Base-by-base conservation (phyloP, 2,888 invertebrate species). In the Bellardia pandia region DNA sequence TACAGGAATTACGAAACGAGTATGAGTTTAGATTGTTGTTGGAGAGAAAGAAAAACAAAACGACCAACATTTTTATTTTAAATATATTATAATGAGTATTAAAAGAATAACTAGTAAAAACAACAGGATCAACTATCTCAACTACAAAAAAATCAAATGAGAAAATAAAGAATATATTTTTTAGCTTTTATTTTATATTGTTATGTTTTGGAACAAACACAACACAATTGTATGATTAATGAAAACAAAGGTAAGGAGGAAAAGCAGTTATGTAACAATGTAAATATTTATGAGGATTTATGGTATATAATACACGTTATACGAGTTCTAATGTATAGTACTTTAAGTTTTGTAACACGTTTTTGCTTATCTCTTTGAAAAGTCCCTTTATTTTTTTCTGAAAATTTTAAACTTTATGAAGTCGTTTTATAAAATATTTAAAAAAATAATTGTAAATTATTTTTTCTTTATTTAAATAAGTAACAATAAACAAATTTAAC, bases 111-210 rank as follows among this genome's bases (percentile, higher is more conserved):
- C 33, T 9, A 42, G 33, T 64, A 58, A 56, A 45, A 80, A 72
- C 48, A 76, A 64, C 42, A 75, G 74, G 78, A 75, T 64, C 58
- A 75, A 75, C 86, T 86, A 86, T 64, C 78, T 72, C 69, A 84
- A 80, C 79, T 84, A 80, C 64, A 84, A 84, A 64, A 79, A 51
- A 79, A 71, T 71, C 51, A 66, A 37, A 83, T 62, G 71, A 75
- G 13, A 40, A 60, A 30, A 37, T 37, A 58, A 45, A 74, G 8
- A 13, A 13, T 13, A 45, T 60, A n/a, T n/a, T n/a, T n/a, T n/a
- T n/a, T n/a, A n/a, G n/a, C n/a, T n/a, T n/a, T n/a, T n/a, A n/a
- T n/a, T n/a, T n/a, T n/a, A n/a, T n/a, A 40, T 40, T 66, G 6
- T n/a, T 16, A 60, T 42, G 45, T 37, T 76, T 69, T 45, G 45